Base-by-base conservation (phyloP, 53 echinoderm and acorn worm genomes). In the Echinarachnius parma region DNA sequence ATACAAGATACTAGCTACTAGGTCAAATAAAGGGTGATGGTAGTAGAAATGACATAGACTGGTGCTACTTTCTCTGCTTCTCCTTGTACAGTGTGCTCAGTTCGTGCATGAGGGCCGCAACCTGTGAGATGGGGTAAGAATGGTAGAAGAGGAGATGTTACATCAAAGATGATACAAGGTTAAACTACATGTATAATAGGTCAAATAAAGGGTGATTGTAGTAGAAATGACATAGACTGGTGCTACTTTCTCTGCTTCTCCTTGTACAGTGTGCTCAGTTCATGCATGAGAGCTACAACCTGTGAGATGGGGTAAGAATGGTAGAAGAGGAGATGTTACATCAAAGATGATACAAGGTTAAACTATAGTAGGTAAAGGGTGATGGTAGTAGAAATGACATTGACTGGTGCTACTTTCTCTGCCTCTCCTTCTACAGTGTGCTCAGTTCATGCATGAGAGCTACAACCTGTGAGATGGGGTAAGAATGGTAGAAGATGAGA, bases 51-150 rank as follows among this genome's bases (percentile, higher is more conserved):
- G 44, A 77, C 89, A 83, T 91, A 20, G 76, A 60, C 20, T 70
- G 22, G 8, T 42, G 67, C 20, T 98, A 84, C 45, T 88, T 85
- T 27, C 86, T 69, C 57, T 92, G 75, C 63, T 78, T 82, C 22
- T 92, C 82, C 44, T 98, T 92, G 74, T 98, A 87, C 34, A 98
- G 76, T 28, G 86, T 72, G 27, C 88, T 78, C 46, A 98, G 61
- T 72, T 98, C 85, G 58, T 83, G 63, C 88, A 98, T 88, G 52
- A 98, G 33, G 14, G 77, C 39, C 29, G 88, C 98, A 44, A 88
- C 88, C 98, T 98, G 52, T 31, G 37, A 75, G 20, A 60, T 23
- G 34, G 46, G 26, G 21, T 50, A 62, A 35, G 34, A 22, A 16
- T 64, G 24, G 44, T 36, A 9, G 25, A 16, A 37, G 9, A n/a